Conservation (phyloP, 2,113 vertebrate genomes). For the Poeciliopsis turrubarensis region DNA sequence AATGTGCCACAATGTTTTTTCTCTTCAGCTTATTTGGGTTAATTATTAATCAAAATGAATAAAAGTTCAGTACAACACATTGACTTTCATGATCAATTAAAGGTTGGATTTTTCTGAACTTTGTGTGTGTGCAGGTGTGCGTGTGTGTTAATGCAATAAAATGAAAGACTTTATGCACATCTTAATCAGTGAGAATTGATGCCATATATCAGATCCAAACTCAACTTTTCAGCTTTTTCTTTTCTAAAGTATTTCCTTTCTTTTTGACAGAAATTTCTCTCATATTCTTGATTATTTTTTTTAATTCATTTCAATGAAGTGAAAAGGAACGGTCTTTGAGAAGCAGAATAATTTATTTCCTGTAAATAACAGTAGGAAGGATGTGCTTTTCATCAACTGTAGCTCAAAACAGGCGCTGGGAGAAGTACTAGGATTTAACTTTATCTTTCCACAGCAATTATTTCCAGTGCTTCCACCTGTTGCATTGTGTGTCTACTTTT, state of each 20-base stretch:
- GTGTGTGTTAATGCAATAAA: background rate
- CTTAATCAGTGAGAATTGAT: background rate
- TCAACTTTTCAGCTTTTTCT: background rate
- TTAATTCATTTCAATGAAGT: background rate
- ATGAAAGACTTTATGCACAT: background rate
- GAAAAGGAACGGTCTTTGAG: background rate
- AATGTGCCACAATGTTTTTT: too few relatives aligned
- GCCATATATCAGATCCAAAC: background rate
- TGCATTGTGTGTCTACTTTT: background rate
- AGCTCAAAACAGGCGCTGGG: background rate
- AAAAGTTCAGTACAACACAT: too few relatives aligned
- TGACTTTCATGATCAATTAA: too few relatives aligned
- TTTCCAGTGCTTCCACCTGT: background rate
- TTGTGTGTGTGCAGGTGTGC: background rate
- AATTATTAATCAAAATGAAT: too few relatives aligned
- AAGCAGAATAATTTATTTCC: background rate
- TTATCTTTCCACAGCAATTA: background rate
- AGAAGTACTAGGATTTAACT: background rate
- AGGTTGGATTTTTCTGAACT: background rate
- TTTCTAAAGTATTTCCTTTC: background rate
- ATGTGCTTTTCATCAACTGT: constrained; percentile 8
- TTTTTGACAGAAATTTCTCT: background rate
- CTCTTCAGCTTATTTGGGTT: too few relatives aligned
- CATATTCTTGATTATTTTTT: background rate
- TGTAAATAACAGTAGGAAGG: background rate